These are phyloP conservation scores for Patagioenas fasciata DNA, from an alignment of 2,113 vertebrate species.

Conservation along the genomic window DNA sequence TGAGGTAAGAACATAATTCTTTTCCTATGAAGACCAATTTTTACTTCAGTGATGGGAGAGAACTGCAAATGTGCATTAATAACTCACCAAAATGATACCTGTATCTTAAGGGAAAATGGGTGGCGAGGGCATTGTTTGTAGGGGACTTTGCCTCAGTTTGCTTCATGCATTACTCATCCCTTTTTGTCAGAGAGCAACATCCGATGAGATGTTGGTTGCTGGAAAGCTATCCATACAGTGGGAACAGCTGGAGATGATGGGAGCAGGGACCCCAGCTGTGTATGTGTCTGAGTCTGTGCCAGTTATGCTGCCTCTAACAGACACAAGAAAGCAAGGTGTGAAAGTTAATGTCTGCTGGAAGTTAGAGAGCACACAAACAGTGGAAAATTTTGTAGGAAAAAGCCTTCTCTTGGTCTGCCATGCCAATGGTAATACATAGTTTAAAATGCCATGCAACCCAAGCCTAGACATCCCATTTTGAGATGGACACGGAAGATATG, in stretches of 20 bases:
- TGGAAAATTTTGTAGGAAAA: background rate
- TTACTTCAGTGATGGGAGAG: background rate
- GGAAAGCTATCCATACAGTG: rapidly evolving
- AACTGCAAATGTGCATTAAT: background rate
- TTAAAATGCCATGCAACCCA: background rate
- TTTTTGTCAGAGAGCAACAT: background rate
- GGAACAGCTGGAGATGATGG: background rate
- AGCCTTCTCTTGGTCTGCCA: rapidly evolving
- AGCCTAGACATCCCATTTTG: background rate
- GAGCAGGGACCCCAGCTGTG: rapidly evolving
- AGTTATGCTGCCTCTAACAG: background rate
- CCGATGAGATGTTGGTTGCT: rapidly evolving
- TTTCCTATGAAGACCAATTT: background rate
- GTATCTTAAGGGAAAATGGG: background rate
- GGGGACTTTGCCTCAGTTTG: background rate
- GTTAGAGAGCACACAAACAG: background rate
- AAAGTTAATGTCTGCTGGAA: background rate
- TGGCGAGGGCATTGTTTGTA: background rate
- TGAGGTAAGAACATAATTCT: background rate
- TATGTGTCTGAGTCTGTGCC: background rate
- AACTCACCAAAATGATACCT: background rate
- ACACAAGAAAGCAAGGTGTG: background rate
- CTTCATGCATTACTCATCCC: background rate
- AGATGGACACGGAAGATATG: background rate
- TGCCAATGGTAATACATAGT: rapidly evolving